Evolutionary conservation across 2,888 invertebrate genomes (phyloP).

Genomic region (Anorthoa munda): DNA sequence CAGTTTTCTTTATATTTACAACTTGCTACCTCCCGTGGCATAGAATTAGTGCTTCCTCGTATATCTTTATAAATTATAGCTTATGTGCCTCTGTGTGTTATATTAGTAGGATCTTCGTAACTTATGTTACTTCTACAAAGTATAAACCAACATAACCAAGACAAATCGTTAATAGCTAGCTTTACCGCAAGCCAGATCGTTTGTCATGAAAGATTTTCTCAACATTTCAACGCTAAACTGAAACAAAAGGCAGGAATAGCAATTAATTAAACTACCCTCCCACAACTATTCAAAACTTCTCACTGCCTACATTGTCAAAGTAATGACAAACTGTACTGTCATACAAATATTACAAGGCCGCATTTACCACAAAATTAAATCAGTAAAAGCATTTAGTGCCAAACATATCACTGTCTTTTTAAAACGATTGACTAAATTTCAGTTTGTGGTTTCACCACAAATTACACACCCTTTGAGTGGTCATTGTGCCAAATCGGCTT

Average conservation of each 20-base stretch:
- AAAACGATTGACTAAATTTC: no score
- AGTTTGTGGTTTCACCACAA: no score
- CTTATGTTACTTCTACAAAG: not conserved
- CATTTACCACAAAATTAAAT: not conserved
- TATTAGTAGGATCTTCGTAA: not conserved
- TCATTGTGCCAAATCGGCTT: no score
- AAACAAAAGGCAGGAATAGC: slow-evolving; percentile 17
- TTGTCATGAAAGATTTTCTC: not conserved
- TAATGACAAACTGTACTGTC: slow-evolving; percentile 9
- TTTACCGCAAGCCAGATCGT: not conserved
- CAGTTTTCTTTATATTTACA: no score
- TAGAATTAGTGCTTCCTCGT: no score
- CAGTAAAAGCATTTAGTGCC: not conserved
- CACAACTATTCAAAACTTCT: slow-evolving; percentile 29
- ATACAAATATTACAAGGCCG: slow-evolving; percentile 1
- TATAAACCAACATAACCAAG: not conserved
- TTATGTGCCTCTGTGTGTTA: no score
- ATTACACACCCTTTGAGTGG: no score
- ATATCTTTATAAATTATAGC: no score
- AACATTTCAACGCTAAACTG: slow-evolving; percentile 13
- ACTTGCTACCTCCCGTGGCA: no score
- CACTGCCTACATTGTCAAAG: slow-evolving; percentile 3
- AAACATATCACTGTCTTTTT: no score
- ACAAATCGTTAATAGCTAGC: not conserved
- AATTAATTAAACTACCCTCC: slow-evolving; percentile 34